Conservation (phyloP, 1,140 invertebrate species). For the Medauroidea extradentata region DNA sequence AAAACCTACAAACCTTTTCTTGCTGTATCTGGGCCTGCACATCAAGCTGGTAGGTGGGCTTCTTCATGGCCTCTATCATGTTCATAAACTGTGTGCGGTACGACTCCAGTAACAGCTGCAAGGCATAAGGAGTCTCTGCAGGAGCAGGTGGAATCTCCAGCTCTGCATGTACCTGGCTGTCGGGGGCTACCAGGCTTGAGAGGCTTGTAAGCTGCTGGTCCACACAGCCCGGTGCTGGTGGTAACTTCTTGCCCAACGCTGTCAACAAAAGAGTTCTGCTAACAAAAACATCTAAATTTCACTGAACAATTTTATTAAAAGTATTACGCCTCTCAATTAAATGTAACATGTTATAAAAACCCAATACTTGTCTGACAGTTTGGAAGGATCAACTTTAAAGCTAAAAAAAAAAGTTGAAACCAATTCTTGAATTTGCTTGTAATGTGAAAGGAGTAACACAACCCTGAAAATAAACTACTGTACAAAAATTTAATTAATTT, state of each 20-base stretch:
- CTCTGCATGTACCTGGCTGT: constrained; percentile 67
- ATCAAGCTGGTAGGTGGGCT: constrained; percentile 64
- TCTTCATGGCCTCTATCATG: constrained; percentile 76
- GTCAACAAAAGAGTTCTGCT: too few relatives aligned
- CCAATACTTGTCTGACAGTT: too few relatives aligned
- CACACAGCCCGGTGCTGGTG: constrained; percentile 82
- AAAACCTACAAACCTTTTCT: constrained; percentile 63
- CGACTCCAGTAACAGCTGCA: constrained; percentile 80
- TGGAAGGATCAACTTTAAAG: too few relatives aligned
- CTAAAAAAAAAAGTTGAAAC: too few relatives aligned
- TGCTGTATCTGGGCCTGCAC: constrained; percentile 72
- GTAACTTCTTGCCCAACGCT: constrained; percentile 60
- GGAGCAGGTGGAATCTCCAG: constrained; percentile 72
- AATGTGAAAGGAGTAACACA: too few relatives aligned
- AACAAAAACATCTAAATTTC: too few relatives aligned
- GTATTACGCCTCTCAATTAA: too few relatives aligned
- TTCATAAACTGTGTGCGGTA: constrained; percentile 79
- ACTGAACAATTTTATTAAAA: too few relatives aligned
- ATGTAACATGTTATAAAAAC: too few relatives aligned
- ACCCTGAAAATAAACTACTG: too few relatives aligned
- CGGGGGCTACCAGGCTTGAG: constrained; percentile 51
- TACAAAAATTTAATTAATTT: too few relatives aligned
- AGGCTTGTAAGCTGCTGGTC: constrained; percentile 81
- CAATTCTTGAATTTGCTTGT: too few relatives aligned
- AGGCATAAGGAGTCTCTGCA: constrained; percentile 72